Percentiles rank a stretch among this genome's conserved stretches.
Conservation (phyloP, 2,797 vertebrate genomes). For the Anniella stebbinsi region DNA sequence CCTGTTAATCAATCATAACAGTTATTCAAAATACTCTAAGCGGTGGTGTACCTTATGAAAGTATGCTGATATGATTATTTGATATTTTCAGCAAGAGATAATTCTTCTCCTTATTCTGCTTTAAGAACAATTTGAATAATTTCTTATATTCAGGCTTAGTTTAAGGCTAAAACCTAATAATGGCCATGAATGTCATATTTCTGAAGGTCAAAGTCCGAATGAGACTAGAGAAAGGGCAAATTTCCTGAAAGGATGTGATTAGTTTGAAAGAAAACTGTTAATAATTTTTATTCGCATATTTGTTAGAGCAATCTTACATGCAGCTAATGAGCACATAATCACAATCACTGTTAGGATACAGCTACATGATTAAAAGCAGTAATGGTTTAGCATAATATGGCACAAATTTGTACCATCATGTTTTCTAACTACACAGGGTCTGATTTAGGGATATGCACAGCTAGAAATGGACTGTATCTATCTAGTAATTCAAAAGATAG, state of each 20-base stretch:
- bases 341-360: neutral
- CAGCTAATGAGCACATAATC: slow-evolving; percentile 22
- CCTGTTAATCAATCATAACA: slow-evolving; percentile 70
- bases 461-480: neutral
- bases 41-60: slow-evolving; percentile 60
- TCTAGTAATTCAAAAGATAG: neutral
- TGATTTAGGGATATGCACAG: neutral
- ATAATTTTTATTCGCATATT: neutral
- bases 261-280: slow-evolving; percentile 21
- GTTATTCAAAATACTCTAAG: slow-evolving; percentile 66
- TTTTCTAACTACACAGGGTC: neutral
- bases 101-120: slow-evolving; percentile 54
- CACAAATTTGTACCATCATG: neutral
- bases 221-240: slow-evolving; percentile 37
- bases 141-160: slow-evolving; percentile 56
- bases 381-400: neutral
- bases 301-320: slow-evolving; percentile 3
- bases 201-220: slow-evolving; percentile 36
- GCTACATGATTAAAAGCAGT: neutral
- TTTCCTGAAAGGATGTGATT: slow-evolving; percentile 46
- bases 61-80: slow-evolving; percentile 54
- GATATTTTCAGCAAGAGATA: slow-evolving; percentile 67
- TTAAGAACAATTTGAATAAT: slow-evolving; percentile 62
- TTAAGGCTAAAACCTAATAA: slow-evolving; percentile 52
- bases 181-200: slow-evolving; percentile 31